Conservation (phyloP, 2,888 invertebrate genomes). For the Tuberolachnus salignus region DNA sequence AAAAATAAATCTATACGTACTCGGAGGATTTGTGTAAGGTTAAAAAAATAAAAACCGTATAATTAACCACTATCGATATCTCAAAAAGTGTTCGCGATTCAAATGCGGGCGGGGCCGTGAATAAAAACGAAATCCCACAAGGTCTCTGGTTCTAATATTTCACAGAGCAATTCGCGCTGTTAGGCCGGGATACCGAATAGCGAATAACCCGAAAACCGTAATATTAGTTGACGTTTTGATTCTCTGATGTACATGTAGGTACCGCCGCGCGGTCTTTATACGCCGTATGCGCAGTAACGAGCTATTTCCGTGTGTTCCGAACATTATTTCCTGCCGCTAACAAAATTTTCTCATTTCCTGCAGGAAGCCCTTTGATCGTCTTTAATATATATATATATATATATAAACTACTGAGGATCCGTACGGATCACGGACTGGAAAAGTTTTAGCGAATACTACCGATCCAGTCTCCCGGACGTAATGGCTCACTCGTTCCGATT, state of each 20-base stretch:
- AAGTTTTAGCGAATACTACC: constrained; percentile 12
- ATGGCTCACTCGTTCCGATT: neutral
- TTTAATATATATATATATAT: neutral
- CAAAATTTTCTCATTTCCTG: constrained; percentile 55
- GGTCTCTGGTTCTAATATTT: too few species aligned
- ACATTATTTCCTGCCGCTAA: constrained; percentile 51
- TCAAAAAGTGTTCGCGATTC: too few species aligned
- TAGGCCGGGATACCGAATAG: neutral
- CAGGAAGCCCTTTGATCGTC: constrained; percentile 50
- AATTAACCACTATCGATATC: too few species aligned
- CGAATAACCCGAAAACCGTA: constrained; percentile 5
- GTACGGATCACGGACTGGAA: neutral
- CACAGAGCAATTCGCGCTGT: neutral
- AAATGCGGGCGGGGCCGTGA: too few species aligned
- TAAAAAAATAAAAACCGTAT: too few species aligned
- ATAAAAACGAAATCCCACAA: too few species aligned
- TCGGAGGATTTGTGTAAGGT: too few species aligned
- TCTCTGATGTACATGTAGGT: constrained; percentile 27
- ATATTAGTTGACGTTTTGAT: constrained; percentile 29
- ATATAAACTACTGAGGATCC: constrained; percentile 8
- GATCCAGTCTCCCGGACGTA: neutral
- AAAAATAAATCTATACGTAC: too few species aligned
- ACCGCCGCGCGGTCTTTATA: neutral
- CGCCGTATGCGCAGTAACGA: constrained; percentile 43
- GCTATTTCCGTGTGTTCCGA: constrained; percentile 50